Conservation (phyloP, 2,888 invertebrate genomes). For the Willowsia nigromaculata region DNA sequence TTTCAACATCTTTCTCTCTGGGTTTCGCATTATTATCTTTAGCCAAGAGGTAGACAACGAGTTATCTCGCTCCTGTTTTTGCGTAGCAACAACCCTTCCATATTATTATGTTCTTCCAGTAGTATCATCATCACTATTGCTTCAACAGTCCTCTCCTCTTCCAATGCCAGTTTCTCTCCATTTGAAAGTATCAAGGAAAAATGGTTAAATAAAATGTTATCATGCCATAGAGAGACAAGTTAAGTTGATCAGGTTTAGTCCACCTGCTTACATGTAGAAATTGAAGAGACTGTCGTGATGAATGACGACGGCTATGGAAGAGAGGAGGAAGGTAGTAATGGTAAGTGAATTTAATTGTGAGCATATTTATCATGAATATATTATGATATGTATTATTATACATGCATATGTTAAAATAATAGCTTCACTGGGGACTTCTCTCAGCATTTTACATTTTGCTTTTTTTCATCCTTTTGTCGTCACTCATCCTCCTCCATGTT, state of each 20-base stretch:
- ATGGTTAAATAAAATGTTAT: no score
- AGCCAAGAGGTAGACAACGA: constrained; percentile 6
- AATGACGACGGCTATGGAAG: neutral
- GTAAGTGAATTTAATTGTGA: constrained; percentile 7
- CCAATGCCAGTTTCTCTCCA: no score
- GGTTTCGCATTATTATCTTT: neutral
- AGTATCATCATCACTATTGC: no score
- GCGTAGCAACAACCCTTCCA: neutral
- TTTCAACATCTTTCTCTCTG: neutral
- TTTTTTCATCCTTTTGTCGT: neutral
- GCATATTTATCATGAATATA: constrained; percentile 14
- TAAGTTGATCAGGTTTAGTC: neutral
- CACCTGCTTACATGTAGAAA: neutral
- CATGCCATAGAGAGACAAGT: no score
- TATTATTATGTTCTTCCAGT: neutral
- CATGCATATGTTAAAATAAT: neutral
- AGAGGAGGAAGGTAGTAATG: neutral
- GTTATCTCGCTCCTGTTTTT: neutral
- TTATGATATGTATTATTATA: neutral
- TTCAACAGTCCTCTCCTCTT: no score
- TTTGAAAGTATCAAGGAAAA: no score
- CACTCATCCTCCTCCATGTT: neutral
- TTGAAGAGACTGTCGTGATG: neutral
- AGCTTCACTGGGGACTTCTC: neutral
- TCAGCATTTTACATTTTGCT: neutral